These are phyloP conservation scores for Scaptodrosophila latifasciaeformis DNA, from an alignment of 2,888 invertebrate genomes.

Conservation along the genomic window DNA sequence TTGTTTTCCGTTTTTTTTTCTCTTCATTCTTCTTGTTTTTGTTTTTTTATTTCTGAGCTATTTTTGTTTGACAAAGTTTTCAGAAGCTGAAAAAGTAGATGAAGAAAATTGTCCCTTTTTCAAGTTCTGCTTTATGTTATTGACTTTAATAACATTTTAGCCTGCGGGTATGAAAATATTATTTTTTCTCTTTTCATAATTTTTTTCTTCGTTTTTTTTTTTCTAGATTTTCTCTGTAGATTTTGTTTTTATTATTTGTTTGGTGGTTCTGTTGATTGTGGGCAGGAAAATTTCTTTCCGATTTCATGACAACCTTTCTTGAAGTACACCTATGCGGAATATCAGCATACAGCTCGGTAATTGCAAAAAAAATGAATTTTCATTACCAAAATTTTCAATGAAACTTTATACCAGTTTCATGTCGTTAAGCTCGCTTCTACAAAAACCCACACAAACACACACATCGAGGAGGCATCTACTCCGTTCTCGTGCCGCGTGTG, in stretches of 20 bases:
- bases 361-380: conserved; percentile 54
- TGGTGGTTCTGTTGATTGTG: too few relatives aligned
- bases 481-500: conserved; percentile 3
- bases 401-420: background rate
- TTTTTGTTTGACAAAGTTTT: conserved; percentile 43
- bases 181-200: conserved; percentile 33
- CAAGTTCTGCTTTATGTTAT: conserved; percentile 41
- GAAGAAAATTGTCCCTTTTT: conserved; percentile 27
- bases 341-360: conserved; percentile 28
- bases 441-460: too few relatives aligned
- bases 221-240: background rate
- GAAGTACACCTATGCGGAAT: too few relatives aligned
- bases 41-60: conserved; percentile 44
- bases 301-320: too few relatives aligned
- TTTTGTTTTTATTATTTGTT: background rate
- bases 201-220: conserved; percentile 12
- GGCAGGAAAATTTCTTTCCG: too few relatives aligned
- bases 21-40: background rate
- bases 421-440: background rate
- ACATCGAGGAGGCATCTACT: conserved; percentile 22
- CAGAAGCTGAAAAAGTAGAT: conserved; percentile 1
- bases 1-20: conserved; percentile 20
- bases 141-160: conserved; percentile 61
- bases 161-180: conserved; percentile 52
- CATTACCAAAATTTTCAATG: conserved; percentile 45